A percentile compares a stretch with the other conserved stretches of the same genome.
phyloP scores from a whole-genome alignment of 2,888 invertebrate species.

The Andrena bicolor region DNA sequence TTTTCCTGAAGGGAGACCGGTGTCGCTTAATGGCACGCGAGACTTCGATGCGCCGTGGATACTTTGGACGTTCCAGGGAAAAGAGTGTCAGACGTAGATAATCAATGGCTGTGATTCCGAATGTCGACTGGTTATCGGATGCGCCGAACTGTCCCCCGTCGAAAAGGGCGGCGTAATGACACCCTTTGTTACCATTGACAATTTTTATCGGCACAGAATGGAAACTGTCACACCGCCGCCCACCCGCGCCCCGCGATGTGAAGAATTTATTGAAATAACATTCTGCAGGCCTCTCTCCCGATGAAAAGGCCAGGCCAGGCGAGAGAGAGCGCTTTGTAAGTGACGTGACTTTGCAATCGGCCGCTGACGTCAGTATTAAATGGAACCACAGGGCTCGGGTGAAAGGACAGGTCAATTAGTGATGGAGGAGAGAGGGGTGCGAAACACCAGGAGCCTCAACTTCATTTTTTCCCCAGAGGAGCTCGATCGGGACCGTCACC shows the following conservation, averaged over 20 bases:
- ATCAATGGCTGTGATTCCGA: slow-evolving; percentile 24
- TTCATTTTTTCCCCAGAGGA: slow-evolving; percentile 32
- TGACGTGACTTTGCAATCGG: slow-evolving; percentile 51
- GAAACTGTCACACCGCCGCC: slow-evolving; percentile 34
- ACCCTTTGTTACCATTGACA: slow-evolving; percentile 50
- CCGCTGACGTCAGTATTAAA: slow-evolving; percentile 41
- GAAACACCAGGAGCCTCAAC: slow-evolving; percentile 1
- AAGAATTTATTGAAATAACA: slow-evolving; percentile 53
- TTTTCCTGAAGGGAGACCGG: too few relatives aligned
- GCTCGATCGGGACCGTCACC: slow-evolving; percentile 24
- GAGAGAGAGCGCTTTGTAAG: slow-evolving; percentile 40
- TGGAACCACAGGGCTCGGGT: slow-evolving; percentile 25
- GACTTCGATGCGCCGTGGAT: background rate
- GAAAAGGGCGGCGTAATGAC: slow-evolving; percentile 10
- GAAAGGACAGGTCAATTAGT: slow-evolving; percentile 59
- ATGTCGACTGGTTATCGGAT: slow-evolving; percentile 26
- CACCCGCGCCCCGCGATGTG: too few relatives aligned
- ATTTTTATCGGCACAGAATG: slow-evolving; percentile 44
- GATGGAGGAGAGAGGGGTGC: slow-evolving; percentile 6
- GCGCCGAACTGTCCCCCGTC: slow-evolving; percentile 23
- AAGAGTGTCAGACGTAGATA: slow-evolving; percentile 21
- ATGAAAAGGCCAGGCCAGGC: background rate
- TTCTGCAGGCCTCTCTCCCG: slow-evolving; percentile 1
- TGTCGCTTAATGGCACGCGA: background rate
- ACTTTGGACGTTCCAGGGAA: background rate